phyloP scores from a whole-genome alignment of 2,113 vertebrate genomes.

The Sylvia atricapilla region DNA sequence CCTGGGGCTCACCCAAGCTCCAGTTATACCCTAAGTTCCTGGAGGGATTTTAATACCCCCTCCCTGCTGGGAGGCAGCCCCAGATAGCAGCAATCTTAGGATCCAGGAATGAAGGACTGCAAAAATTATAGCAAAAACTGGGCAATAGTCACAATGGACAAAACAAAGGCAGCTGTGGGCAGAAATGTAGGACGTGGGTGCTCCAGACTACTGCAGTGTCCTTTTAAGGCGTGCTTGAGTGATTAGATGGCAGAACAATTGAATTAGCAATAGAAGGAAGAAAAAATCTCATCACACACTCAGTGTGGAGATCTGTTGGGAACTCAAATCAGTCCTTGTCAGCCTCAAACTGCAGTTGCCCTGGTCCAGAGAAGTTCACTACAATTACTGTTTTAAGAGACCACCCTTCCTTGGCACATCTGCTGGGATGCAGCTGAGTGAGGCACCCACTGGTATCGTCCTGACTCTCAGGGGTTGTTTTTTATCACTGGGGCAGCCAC shows the following conservation, averaged over 20 bases:
- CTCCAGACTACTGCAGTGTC: background rate
- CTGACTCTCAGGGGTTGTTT: background rate
- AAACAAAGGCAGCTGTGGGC: background rate
- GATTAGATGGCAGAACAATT: background rate
- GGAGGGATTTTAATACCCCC: background rate
- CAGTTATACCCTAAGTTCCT: background rate
- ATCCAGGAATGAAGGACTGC: background rate
- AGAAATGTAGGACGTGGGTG: background rate
- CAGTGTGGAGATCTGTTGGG: background rate
- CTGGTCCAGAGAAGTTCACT: background rate
- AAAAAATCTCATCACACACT: background rate
- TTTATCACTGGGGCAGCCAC: background rate
- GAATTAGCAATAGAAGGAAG: background rate
- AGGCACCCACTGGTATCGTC: rapidly evolving
- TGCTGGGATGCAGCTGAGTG: background rate
- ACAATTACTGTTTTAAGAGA: background rate
- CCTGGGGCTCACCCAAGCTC: background rate
- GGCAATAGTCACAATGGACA: background rate
- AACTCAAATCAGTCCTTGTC: rapidly evolving
- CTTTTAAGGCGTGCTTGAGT: background rate
- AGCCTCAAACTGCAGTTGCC: background rate
- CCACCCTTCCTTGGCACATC: background rate
- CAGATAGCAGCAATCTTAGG: background rate
- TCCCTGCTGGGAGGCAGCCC: background rate
- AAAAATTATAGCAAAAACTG: background rate